Conservation (phyloP, 2,797 vertebrate genomes). For the Atherinosoma microstoma region DNA sequence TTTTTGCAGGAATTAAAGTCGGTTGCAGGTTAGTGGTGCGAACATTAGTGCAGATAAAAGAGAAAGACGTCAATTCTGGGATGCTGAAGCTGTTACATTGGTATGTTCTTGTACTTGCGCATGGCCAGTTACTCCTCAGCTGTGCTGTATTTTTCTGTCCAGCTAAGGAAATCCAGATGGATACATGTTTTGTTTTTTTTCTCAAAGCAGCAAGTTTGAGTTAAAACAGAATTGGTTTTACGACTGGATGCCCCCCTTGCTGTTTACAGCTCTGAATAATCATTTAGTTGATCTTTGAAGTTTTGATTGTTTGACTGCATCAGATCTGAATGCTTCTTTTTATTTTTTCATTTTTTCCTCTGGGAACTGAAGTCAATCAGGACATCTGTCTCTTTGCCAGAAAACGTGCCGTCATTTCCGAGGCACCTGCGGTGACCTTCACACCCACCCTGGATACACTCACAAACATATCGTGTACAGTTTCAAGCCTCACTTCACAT, state of each 20-base stretch:
- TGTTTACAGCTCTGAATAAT: conserved; percentile 5
- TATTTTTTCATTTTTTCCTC: background rate
- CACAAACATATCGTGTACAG: background rate
- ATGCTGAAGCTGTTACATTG: conserved; percentile 26
- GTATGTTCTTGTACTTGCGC: conserved; percentile 41
- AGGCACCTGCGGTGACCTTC: conserved; percentile 49
- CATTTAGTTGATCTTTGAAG: conserved; percentile 21
- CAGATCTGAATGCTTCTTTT: conserved; percentile 22
- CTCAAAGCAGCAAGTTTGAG: background rate
- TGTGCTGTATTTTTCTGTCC: conserved; percentile 29
- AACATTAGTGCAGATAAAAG: conserved; percentile 42
- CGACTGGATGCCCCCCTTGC: conserved; percentile 16
- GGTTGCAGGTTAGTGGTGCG: conserved; percentile 15
- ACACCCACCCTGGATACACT: conserved; percentile 17
- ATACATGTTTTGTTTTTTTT: background rate
- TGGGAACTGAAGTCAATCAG: conserved; percentile 37
- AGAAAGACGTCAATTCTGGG: conserved; percentile 29
- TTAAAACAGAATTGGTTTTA: background rate
- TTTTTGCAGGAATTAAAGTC: conserved; percentile 21
- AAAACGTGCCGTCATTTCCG: conserved; percentile 8
- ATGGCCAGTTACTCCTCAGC: conserved; percentile 46
- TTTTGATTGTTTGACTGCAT: conserved; percentile 36
- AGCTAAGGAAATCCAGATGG: conserved; percentile 49
- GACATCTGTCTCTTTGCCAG: background rate
- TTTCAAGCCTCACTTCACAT: conserved; percentile 42